phyloP scores from a whole-genome alignment of 2,888 invertebrate genomes.

The Oscheius onirici region DNA sequence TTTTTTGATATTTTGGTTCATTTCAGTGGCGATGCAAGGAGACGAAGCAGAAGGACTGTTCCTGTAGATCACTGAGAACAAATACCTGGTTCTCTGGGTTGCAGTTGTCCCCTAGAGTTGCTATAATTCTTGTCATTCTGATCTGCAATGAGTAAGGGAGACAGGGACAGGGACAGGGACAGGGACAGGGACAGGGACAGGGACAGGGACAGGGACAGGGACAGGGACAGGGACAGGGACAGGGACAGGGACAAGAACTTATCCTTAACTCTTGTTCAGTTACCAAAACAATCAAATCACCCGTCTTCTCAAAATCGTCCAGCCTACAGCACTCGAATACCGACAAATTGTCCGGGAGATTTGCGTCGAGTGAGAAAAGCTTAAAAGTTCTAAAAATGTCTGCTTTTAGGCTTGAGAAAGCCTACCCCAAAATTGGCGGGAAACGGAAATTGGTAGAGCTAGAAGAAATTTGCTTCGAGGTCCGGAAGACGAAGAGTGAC shows the following conservation, averaged over 20 bases:
- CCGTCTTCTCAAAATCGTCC: background rate
- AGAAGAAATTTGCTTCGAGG: background rate
- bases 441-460: background rate
- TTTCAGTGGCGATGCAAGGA: constrained; percentile 16
- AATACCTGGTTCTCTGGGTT: background rate
- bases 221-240: too few species aligned
- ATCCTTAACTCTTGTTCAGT: too few species aligned
- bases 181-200: too few species aligned
- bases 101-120: background rate
- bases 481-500: background rate
- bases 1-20: background rate
- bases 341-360: background rate
- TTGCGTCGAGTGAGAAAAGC: background rate
- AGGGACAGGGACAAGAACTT: too few species aligned
- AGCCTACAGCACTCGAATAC: background rate
- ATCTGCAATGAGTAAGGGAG: background rate
- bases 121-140: background rate
- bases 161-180: too few species aligned
- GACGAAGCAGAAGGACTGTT: constrained; percentile 3
- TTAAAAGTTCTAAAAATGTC: background rate
- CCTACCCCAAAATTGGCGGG: background rate
- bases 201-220: too few species aligned
- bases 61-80: constrained; percentile 7
- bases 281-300: background rate
- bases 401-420: constrained; percentile 3